These are phyloP conservation scores for Odontamblyopus rebecca DNA, from an alignment of 2,797 vertebrate genomes.

Conservation along the genomic window DNA sequence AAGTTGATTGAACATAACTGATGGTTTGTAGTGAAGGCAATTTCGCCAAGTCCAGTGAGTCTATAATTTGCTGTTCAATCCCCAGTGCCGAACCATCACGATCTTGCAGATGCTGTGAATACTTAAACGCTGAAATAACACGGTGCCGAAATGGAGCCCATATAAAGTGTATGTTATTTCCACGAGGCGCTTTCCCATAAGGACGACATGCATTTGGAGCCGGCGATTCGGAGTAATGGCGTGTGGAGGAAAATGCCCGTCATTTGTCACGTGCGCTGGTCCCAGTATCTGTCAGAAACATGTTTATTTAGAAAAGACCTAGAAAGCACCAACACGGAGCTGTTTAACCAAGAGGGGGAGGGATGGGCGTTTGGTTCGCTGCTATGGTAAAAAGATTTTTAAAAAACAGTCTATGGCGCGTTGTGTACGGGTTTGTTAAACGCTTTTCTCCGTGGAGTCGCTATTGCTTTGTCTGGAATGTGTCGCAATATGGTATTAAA, in stretches of 20 bases:
- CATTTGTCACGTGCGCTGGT: constrained; percentile 35
- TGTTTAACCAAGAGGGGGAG: background rate
- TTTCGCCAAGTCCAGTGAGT: background rate
- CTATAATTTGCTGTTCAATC: background rate
- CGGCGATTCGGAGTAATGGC: constrained; percentile 40
- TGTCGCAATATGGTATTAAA: too few relatives aligned
- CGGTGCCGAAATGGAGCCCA: background rate
- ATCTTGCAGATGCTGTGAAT: background rate
- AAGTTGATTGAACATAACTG: background rate
- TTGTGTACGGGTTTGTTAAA: too few relatives aligned
- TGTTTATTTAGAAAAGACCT: background rate
- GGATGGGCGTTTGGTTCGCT: background rate
- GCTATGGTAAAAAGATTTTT: too few relatives aligned
- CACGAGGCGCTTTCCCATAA: constrained; percentile 23
- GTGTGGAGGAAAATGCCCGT: constrained; percentile 38
- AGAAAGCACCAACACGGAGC: background rate
- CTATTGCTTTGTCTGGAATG: too few relatives aligned
- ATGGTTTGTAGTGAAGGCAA: background rate
- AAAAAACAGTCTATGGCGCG: too few relatives aligned
- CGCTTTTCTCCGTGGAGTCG: too few relatives aligned
- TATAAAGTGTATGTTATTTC: constrained; percentile 33
- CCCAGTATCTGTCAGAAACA: background rate
- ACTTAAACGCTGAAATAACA: constrained; percentile 17
- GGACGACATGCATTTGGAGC: constrained; percentile 18
- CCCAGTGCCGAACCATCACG: background rate